phyloP scores from a whole-genome alignment of 2,888 invertebrate species.

The Bombylius discolor region DNA sequence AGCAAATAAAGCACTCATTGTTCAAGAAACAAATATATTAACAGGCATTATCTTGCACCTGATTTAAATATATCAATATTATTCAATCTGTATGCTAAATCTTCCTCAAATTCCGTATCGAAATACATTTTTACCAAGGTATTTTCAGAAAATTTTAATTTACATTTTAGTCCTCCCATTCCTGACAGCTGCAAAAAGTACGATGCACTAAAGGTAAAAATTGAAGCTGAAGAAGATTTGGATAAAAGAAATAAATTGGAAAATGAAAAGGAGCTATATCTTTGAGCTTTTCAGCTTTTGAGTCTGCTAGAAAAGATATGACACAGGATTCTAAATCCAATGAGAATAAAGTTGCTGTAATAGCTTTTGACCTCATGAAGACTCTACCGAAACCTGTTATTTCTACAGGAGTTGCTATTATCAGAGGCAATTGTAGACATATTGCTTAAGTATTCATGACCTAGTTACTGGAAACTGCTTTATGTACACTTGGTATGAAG shows the following conservation, averaged over 20 bases:
- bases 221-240: constrained; percentile 6
- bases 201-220: constrained; percentile 8
- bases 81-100: constrained; percentile 4
- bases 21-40: constrained; percentile 8
- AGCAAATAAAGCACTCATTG: constrained; percentile 9
- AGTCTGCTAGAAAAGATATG: constrained; percentile 12
- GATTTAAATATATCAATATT: constrained; percentile 7
- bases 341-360: constrained; percentile 5
- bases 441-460: constrained; percentile 4
- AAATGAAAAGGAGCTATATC: constrained; percentile 9
- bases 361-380: constrained; percentile 10
- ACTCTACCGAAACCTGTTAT: constrained; percentile 10
- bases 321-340: constrained; percentile 5
- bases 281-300: constrained; percentile 13
- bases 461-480: not conserved
- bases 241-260: constrained; percentile 1
- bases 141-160: constrained; percentile 14
- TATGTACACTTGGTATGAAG: constrained; percentile 7
- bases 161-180: constrained; percentile 13
- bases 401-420: constrained; percentile 11
- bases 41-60: constrained; percentile 8
- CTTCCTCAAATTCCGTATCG: constrained; percentile 1
- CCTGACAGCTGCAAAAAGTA: constrained; percentile 12
- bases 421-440: constrained; percentile 10
- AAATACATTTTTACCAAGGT: constrained; percentile 9